A percentile compares a stretch with the other conserved stretches of the same genome.
phyloP scores from a whole-genome alignment of 2,113 vertebrate genomes.

The Asarcornis scutulata region DNA sequence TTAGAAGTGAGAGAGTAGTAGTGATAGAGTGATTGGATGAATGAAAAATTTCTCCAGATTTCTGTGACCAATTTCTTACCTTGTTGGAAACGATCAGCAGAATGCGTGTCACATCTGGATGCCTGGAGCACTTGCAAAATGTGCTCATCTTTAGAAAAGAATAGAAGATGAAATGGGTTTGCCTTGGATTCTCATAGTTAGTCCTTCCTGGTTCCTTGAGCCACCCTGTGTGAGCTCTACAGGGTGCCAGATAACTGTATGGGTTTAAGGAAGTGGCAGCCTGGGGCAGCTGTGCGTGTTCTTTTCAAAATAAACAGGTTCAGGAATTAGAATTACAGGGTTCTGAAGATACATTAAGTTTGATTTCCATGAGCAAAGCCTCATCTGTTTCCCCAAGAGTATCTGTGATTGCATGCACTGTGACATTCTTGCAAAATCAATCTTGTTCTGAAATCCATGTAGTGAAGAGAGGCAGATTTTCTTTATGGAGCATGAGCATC shows the following conservation, averaged over 20 bases:
- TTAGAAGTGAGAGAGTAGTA: neutral
- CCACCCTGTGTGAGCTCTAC: neutral
- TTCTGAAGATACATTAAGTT: neutral
- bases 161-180: neutral
- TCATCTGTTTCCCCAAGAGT: neutral
- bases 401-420: neutral
- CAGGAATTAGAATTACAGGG: neutral
- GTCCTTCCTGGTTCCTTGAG: fast-evolving
- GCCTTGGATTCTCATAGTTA: neutral
- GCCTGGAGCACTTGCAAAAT: neutral
- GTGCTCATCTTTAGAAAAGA: neutral
- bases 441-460: neutral
- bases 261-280: neutral
- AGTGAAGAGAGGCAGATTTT: neutral
- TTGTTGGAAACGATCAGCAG: neutral
- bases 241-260: neutral
- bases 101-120: neutral
- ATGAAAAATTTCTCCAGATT: neutral
- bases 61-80: neutral
- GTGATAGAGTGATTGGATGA: neutral
- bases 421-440: neutral
- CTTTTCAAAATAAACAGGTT: neutral
- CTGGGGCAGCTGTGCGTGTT: neutral
- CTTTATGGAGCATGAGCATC: fast-evolving
- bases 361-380: neutral